These are phyloP conservation scores for Natator depressus DNA, from an alignment of 2,113 vertebrate species.

Conservation along the genomic window DNA sequence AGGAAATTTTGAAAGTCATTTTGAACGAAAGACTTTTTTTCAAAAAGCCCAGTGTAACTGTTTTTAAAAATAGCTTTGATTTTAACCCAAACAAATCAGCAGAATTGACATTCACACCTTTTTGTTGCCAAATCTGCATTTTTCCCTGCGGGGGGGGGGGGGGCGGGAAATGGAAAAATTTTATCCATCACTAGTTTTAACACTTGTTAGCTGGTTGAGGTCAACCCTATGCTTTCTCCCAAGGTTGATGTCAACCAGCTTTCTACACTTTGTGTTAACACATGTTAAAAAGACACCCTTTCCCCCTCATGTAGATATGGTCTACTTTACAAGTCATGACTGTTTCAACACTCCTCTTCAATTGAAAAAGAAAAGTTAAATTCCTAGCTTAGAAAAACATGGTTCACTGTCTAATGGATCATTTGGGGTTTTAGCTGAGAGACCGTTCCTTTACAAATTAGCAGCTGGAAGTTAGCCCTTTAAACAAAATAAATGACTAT, in stretches of 20 bases:
- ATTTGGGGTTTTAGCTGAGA: background rate
- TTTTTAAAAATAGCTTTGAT: too few species aligned
- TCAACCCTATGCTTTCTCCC: too few species aligned
- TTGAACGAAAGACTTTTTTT: too few species aligned
- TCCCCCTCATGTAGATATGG: background rate
- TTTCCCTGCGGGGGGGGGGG: too few species aligned
- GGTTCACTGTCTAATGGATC: background rate
- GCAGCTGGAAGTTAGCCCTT: slow-evolving; percentile 57
- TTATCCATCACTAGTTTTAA: too few species aligned
- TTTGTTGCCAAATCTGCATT: too few species aligned
- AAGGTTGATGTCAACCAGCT: background rate
- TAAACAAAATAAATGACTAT: background rate
- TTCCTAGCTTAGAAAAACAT: background rate
- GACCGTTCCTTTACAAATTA: background rate
- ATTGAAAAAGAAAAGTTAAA: background rate
- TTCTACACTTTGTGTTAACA: background rate
- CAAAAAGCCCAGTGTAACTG: too few species aligned
- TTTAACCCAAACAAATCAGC: too few species aligned
- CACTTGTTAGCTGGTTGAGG: too few species aligned
- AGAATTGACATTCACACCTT: too few species aligned
- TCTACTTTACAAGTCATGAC: background rate
- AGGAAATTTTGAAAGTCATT: too few species aligned
- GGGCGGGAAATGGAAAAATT: too few species aligned
- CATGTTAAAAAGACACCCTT: accelerated
- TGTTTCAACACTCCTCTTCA: background rate